phyloP scores from a whole-genome alignment of 2,888 invertebrate species.

The Hermaeophaga mercurialis region DNA sequence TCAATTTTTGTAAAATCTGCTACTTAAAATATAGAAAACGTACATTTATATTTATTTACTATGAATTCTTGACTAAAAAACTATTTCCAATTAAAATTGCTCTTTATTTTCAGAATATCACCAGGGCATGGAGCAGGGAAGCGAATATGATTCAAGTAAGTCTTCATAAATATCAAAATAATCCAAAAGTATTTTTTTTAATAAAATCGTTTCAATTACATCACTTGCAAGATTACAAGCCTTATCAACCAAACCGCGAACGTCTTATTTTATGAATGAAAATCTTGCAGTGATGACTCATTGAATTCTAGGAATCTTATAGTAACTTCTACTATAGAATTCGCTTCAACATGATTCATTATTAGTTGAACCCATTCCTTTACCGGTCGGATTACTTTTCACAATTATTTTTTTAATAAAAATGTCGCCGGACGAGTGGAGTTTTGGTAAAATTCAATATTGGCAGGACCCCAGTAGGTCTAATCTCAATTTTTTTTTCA shows the following conservation, averaged over 20 bases:
- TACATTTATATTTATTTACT: background rate
- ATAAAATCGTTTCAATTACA: constrained; percentile 18
- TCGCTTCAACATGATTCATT: constrained; percentile 46
- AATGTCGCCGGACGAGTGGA: constrained; percentile 48
- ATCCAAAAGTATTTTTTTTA: constrained; percentile 2
- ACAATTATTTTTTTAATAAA: constrained; percentile 33
- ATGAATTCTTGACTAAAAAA: constrained; percentile 6
- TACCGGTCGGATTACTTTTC: constrained; percentile 40
- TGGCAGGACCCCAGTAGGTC: constrained; percentile 56
- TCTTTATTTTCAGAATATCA: constrained; percentile 72
- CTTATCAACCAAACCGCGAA: constrained; percentile 11
- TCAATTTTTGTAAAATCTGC: constrained; percentile 40
- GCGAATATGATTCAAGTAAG: constrained; percentile 82
- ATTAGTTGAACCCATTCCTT: constrained; percentile 41
- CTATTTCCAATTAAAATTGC: constrained; percentile 5
- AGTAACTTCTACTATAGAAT: constrained; percentile 48
- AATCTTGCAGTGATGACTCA: constrained; percentile 47
- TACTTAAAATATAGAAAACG: constrained; percentile 1
- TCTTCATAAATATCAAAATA: constrained; percentile 1
- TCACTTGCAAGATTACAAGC: constrained; percentile 11
- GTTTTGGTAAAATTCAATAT: constrained; percentile 52
- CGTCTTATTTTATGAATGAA: constrained; percentile 44
- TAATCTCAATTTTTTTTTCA: background rate
- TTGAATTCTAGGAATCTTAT: constrained; percentile 46
- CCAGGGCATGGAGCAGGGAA: constrained; percentile 79